Evolutionary conservation across 2,888 invertebrate species (phyloP).

Genomic region (Ischnus inquisitorius): DNA sequence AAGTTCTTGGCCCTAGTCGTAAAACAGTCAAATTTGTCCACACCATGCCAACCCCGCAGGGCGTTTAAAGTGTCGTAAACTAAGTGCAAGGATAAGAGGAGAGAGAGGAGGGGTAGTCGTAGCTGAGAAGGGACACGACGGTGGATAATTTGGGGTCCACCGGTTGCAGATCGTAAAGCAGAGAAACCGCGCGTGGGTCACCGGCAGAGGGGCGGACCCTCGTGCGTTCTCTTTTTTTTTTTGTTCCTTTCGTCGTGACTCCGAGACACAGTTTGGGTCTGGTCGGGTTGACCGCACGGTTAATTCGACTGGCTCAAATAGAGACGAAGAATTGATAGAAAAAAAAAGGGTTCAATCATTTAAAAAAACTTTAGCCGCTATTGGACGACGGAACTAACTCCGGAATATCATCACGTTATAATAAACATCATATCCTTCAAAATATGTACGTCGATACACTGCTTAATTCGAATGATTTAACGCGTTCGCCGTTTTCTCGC

Average conservation of each 20-base stretch:
- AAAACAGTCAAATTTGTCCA: slow-evolving; percentile 80
- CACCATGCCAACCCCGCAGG: slow-evolving; percentile 72
- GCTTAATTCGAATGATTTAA: slow-evolving; percentile 51
- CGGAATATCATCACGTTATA: neutral
- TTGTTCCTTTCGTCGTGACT: slow-evolving; percentile 2
- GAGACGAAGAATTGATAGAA: neutral
- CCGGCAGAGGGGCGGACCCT: slow-evolving; percentile 45
- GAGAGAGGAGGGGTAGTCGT: slow-evolving; percentile 30
- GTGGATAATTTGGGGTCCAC: slow-evolving; percentile 64
- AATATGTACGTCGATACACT: neutral
- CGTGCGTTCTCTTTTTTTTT: slow-evolving; percentile 13
- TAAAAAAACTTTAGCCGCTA: neutral
- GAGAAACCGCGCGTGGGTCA: slow-evolving; percentile 56
- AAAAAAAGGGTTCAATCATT: neutral
- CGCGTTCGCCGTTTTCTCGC: slow-evolving; percentile 4
- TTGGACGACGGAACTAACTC: neutral
- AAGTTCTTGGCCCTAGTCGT: slow-evolving; percentile 72
- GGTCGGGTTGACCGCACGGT: slow-evolving; percentile 10
- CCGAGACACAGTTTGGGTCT: neutral
- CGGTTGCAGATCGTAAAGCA: slow-evolving; percentile 70
- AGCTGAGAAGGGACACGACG: slow-evolving; percentile 30
- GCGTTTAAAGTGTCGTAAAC: slow-evolving; percentile 79
- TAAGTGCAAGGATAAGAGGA: slow-evolving; percentile 61
- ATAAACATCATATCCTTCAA: neutral
- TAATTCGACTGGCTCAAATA: neutral